Base-by-base conservation (phyloP, 1,140 invertebrate genomes). In the Rhyzopertha dominica region DNA sequence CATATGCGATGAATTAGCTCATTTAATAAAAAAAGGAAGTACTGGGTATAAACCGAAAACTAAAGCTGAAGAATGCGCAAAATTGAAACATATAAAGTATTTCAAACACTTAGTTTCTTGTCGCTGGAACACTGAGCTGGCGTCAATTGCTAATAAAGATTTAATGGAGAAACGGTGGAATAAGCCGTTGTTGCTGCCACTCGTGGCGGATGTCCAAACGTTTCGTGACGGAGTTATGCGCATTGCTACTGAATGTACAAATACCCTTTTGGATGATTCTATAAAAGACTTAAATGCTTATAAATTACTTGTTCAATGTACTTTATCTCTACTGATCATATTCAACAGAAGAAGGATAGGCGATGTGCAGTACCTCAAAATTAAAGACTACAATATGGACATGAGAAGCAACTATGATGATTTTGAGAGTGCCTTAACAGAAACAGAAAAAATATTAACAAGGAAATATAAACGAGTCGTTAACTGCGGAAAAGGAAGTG, bases 341-440 rank as follows among this genome's bases (percentile, higher is more conserved):
- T 39, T 39, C 16, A 39, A 39, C 16, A 23, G 36, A n/a, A 39
- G 36, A 13, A 3, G 38, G 14, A 40, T 40, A 5, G 38, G 38
- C 4, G 38, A 40, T 20, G 24, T 40, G 8, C 26, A 42, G 22
- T 42, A 12, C 18, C 18, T 34, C 5, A 51, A 62, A 59, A 34
- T 56, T 66, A 23, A 39, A 39, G 36, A 39, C 24, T 28, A 39
- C 26, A 25, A 4, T 3, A 39, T 16, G 4, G 12, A 28, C 18
- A 40, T 18, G 29, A 17, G 8, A 29, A 40, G 38, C 19, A 28
- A 40, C 22, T 26, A 25, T 17, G 29, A n/a, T 28, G 38, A 40
- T 28, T 40, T 40, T 29, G 38, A 40, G 9, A 26, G 12, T 40
- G 5, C 16, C 5, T 14, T 39, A 39, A 39, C 36, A 25, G 23